phyloP scores from a whole-genome alignment of 2,888 invertebrate genomes.

The Amphimallon solstitiale region DNA sequence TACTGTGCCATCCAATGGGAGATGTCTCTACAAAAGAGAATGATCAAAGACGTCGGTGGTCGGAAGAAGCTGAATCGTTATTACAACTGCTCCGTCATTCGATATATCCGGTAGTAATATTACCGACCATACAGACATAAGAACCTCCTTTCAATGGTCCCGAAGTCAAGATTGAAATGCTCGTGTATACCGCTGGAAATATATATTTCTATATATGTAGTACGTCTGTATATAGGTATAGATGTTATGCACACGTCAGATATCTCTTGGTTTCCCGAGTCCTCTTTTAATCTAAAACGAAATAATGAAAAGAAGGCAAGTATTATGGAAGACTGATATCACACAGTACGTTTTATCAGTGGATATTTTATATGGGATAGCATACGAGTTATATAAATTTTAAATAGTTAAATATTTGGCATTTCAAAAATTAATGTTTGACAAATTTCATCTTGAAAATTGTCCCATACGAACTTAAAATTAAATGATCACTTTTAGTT shows the following conservation, averaged over 20 bases:
- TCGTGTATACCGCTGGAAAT: constrained; percentile 14
- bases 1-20: constrained; percentile 41
- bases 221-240: not conserved
- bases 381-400: too few relatives aligned
- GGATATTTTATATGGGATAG: constrained; percentile 11
- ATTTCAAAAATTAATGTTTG: too few relatives aligned
- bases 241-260: constrained; percentile 1
- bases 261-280: constrained; percentile 16
- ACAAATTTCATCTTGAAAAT: too few relatives aligned
- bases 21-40: constrained; percentile 41
- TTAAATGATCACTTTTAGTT: too few relatives aligned
- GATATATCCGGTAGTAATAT: constrained; percentile 47
- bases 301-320: not conserved
- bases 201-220: constrained; percentile 3
- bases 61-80: constrained; percentile 49
- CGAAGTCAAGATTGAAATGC: constrained; percentile 32
- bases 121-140: constrained; percentile 35
- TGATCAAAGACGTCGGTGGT: constrained; percentile 47
- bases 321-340: not conserved
- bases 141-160: constrained; percentile 28
- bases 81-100: constrained; percentile 46
- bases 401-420: too few relatives aligned
- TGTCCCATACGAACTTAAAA: too few relatives aligned
- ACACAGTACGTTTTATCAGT: constrained; percentile 10
- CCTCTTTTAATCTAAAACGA: constrained; percentile 29